Percentiles rank a stretch among this genome's conserved stretches.
Evolutionary conservation across 2,797 vertebrate genomes (phyloP).

Genomic region (Capromys pilorides): DNA sequence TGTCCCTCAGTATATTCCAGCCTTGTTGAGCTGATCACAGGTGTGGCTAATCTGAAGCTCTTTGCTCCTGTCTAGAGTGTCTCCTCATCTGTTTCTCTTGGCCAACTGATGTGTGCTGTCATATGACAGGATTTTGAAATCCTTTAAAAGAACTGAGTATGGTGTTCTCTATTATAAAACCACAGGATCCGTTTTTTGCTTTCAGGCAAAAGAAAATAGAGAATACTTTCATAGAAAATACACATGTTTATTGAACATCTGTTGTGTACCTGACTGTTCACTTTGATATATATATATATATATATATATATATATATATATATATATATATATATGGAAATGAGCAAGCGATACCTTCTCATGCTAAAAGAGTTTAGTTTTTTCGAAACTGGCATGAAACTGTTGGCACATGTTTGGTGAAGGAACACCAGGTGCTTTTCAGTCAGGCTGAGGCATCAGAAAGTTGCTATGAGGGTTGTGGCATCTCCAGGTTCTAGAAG

Average conservation of each 20-base stretch:
- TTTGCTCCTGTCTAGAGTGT: background rate
- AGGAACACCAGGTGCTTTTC: background rate
- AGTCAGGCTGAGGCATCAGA: background rate
- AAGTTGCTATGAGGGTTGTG: background rate
- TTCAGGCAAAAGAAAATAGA: background rate
- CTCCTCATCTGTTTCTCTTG: background rate
- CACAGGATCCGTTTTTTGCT: slow-evolving; percentile 8
- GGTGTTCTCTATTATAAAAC: background rate
- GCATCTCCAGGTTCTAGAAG: background rate
- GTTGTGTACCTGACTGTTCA: background rate
- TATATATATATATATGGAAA: background rate
- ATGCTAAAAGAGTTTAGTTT: background rate
- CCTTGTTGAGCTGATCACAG: background rate
- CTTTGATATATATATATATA: background rate
- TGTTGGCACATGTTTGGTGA: background rate
- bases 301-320: too few species aligned
- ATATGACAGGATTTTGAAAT: slow-evolving; percentile 62
- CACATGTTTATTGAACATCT: background rate
- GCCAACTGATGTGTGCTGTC: background rate
- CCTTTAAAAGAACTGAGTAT: slow-evolving; percentile 2
- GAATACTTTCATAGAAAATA: background rate
- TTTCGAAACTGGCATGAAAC: background rate
- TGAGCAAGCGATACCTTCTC: background rate
- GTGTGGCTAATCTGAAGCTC: background rate
- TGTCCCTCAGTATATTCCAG: background rate